Base-by-base conservation (phyloP, 2,797 vertebrate genomes). In the Erethizon dorsatum region DNA sequence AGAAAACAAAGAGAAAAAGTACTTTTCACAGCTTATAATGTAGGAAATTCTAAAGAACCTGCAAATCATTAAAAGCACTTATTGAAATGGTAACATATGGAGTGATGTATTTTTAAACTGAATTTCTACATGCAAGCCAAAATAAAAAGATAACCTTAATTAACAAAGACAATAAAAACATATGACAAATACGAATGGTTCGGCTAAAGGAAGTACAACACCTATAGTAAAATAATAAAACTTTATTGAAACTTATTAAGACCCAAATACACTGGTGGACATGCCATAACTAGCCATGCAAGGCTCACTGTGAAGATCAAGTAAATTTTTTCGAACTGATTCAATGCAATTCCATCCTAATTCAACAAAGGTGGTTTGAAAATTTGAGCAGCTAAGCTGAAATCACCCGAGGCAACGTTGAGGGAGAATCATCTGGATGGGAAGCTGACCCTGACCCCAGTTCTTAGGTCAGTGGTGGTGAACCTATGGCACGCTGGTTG, bases 191-290 rank as follows among this genome's bases (percentile, higher is more conserved):
- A 33, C 3, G 33, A 59, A 50, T 17, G 31, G 10, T 61, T 82
- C 22, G 71, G 3, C 28, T 65, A 59, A 86, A 63, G 17, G 56
- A 22, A 11, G 7, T 71, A 65, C 33, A 52, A 22, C 2, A 22
- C 37, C 26, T 73, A 56, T 56, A 65, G n/a, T 93, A 69, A 87
- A 93, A 75, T 52, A 59, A 67, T 73, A 93, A 91, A 82, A 54
- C 5, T 63, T 50, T 24, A 47, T 15, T 52, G 31, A 71, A 22
- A 50, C 26, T 50, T 77, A 77, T 31, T 50, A 88, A 65, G 47
- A 78, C 37, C 14, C 15, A 41, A 56, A 22, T 9, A 73, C 57
- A 26, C 37, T 33, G 26, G 41, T 18, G 75, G 3, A 18, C 5
- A n/a, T 33, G 57, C 5, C 2, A 0, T 71, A 63, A 31, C 50